Percentiles rank a stretch among this genome's conserved stretches.
phyloP scores from a whole-genome alignment of 2,113 vertebrate genomes.

The Cebus imitator region DNA sequence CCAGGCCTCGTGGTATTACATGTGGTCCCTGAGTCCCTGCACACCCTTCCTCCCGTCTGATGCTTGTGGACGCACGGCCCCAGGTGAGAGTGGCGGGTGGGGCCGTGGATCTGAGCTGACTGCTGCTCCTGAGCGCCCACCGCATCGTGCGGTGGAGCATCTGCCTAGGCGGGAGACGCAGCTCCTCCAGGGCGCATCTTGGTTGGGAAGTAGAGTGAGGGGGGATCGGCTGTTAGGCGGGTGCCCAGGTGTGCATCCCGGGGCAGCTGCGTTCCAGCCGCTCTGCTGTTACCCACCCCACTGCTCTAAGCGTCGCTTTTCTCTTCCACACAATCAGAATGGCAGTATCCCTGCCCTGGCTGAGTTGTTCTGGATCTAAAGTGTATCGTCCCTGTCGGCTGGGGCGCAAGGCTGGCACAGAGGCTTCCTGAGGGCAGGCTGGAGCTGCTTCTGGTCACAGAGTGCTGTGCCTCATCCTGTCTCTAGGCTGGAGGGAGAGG shows the following conservation, averaged over 20 bases:
- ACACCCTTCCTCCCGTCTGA: neutral
- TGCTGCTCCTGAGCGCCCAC: too few species aligned
- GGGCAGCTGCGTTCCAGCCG: accelerated
- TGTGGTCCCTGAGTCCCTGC: accelerated
- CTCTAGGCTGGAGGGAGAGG: neutral
- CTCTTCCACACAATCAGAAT: neutral
- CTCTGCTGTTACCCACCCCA: accelerated
- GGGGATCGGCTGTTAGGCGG: neutral
- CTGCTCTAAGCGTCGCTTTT: neutral
- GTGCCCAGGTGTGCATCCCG: neutral
- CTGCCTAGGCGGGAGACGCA: accelerated
- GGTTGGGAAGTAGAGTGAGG: too few species aligned
- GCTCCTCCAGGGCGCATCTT: accelerated
- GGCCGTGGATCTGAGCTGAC: neutral
- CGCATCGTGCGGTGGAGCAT: accelerated
- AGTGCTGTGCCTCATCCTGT: neutral
- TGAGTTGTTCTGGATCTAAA: neutral
- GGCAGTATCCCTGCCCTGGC: neutral
- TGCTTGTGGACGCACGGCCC: neutral
- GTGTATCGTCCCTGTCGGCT: neutral
- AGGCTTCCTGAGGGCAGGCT: neutral
- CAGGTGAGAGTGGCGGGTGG: neutral
- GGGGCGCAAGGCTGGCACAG: neutral
- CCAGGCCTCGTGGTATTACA: accelerated
- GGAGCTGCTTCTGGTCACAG: neutral